Evolutionary conservation across 2,113 vertebrate genomes (phyloP).

Genomic region (Gadus macrocephalus): DNA sequence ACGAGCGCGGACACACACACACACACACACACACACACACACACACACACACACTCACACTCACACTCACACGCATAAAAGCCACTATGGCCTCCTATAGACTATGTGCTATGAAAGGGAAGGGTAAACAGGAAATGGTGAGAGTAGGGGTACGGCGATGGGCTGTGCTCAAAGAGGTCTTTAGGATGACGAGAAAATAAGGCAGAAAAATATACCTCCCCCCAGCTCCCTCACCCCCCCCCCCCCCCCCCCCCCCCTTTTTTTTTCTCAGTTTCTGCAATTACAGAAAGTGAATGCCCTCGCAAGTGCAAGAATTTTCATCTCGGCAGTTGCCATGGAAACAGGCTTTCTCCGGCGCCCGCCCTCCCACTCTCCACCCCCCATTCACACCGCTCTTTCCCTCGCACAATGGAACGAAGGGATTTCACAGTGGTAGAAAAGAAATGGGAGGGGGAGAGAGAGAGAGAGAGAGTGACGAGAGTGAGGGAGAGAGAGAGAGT

Average conservation of each 20-base stretch:
- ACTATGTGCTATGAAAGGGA: neutral
- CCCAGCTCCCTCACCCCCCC: too few species aligned
- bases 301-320: conserved; percentile 80
- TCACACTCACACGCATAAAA: neutral
- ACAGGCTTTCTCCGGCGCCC: conserved; percentile 58
- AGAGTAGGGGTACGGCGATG: conserved; percentile 45
- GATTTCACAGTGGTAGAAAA: conserved; percentile 70
- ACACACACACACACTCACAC: too few species aligned
- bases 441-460: conserved; percentile 7
- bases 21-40: too few species aligned
- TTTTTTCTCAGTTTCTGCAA: conserved; percentile 50
- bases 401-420: conserved; percentile 70
- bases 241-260: too few species aligned
- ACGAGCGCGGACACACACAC: too few species aligned
- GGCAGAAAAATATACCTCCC: conserved; percentile 19
- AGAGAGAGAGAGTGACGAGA: neutral
- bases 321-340: conserved; percentile 84
- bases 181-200: conserved; percentile 65
- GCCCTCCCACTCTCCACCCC: conserved; percentile 25
- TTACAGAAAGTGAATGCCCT: conserved; percentile 81
- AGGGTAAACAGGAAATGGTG: conserved; percentile 24
- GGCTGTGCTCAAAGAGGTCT: conserved; percentile 66
- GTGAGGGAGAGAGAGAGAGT: conserved; percentile 53
- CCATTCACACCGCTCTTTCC: conserved; percentile 50
- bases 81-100: neutral